phyloP scores from a whole-genome alignment of 2,888 invertebrate species.

The Anticlea derivata region DNA sequence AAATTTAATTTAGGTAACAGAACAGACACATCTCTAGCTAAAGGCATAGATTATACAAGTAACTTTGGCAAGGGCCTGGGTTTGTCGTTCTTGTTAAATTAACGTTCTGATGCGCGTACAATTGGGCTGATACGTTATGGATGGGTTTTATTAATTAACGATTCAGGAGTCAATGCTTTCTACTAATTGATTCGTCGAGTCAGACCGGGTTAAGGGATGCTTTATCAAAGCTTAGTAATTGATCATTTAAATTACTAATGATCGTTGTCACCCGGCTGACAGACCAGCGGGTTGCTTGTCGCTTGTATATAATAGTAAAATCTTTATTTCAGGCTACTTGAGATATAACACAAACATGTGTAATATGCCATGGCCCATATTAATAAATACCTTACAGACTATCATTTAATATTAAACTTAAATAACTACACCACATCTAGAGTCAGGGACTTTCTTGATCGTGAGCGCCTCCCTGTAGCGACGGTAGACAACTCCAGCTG shows the following conservation, averaged over 20 bases:
- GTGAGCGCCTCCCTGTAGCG: too few relatives aligned
- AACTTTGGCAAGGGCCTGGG: constrained; percentile 12
- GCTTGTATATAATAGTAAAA: too few relatives aligned
- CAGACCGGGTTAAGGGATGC: neutral
- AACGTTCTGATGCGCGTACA: constrained; percentile 10
- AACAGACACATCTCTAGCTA: constrained; percentile 14
- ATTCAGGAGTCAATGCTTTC: neutral
- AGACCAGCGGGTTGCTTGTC: too few relatives aligned
- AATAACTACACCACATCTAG: too few relatives aligned
- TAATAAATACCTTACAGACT: too few relatives aligned
- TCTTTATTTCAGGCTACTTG: too few relatives aligned
- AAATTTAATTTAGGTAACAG: neutral
- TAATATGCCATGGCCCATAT: too few relatives aligned
- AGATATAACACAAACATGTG: too few relatives aligned
- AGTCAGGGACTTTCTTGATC: too few relatives aligned
- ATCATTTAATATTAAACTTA: too few relatives aligned
- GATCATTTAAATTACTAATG: neutral
- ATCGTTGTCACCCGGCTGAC: too few relatives aligned
- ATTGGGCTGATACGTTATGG: constrained; percentile 4
- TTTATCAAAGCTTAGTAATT: neutral
- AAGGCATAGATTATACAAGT: constrained; percentile 13
- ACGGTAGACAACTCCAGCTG: too few relatives aligned
- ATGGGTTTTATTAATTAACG: constrained; percentile 3
- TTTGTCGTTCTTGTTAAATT: constrained; percentile 21
- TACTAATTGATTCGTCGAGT: neutral